Evolutionary conservation across 2,113 vertebrate species (phyloP), one percentile per base, ranked within the genome.

Genomic region (Boulengerochromis microlepis): DNA sequence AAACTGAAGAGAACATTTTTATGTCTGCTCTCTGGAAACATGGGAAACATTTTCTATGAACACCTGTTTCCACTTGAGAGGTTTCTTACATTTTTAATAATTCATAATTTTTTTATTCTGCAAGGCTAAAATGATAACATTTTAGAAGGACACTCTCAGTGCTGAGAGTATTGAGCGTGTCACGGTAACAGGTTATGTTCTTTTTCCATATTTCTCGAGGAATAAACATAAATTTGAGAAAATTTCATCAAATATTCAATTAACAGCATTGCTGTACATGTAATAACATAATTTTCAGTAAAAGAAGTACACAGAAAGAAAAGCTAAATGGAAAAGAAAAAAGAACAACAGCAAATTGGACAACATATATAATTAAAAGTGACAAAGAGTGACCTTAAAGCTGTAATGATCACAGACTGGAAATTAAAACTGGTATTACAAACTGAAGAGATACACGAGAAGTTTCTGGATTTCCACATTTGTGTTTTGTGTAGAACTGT

Each of bases 201-300:
- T 42, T 40, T 71, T 42, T 16, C n/a, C 5, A 6, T 24, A 69
- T 40, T 4, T 47, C 40, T 47, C 1, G 2, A 47, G 16, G 16
- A 76, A 5, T 42, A 13, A 50, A 2, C 15, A 47, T 47, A 18
- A 18, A 26, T 45, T 45, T 66, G 31, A 38, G 33, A 66, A 66
- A 38, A 66, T 22, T 0, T 22, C 1, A 6, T 24, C 2, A 42
- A 24, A 71, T 4, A 2, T 61, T 61, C 26, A 42, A 24, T 40
- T 38, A 8, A 42, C n/a, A 71, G n/a, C 66, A 71, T 71, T 42
- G 22, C 22, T 26, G 22, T 47, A 18, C 40, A 1, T 76, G 69
- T 47, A 74, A 26, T 74, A 18, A 7, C 15, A 45, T 18, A 18
- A 4, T 26, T 74, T 47, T 47, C 2, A 45, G n/a, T 42, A 71